Evolutionary conservation across 2,113 vertebrate genomes (phyloP).

Genomic region (Nannobrachium achirus): DNA sequence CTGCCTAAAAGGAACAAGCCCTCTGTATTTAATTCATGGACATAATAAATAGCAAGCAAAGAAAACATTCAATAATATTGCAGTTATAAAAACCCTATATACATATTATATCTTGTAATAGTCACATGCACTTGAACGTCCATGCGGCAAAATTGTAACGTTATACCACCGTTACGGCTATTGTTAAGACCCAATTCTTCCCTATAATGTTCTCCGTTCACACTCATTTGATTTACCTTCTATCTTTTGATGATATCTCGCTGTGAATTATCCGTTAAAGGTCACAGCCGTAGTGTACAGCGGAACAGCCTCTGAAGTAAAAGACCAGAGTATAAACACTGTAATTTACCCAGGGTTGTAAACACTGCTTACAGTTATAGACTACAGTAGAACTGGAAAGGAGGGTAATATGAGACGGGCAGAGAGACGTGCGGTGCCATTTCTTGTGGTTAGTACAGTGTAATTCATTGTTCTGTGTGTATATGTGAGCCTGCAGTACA

Average conservation of each 20-base stretch:
- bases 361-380: conserved; percentile 72
- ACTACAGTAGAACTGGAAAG: conserved; percentile 26
- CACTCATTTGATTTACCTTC: not conserved
- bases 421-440: conserved; percentile 37
- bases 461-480: not conserved
- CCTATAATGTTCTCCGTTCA: not conserved
- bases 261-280: conserved; percentile 35
- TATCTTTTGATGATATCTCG: not conserved
- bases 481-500: no score
- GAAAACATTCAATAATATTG: no score
- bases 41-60: no score
- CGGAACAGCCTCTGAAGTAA: not conserved
- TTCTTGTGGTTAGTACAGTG: not conserved
- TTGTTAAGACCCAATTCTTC: not conserved
- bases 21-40: no score
- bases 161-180: no score
- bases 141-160: no score
- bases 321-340: conserved; percentile 41
- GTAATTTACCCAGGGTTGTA: conserved; percentile 65
- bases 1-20: no score
- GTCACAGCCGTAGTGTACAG: conserved; percentile 16
- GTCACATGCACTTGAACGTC: no score
- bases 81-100: no score
- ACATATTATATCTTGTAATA: no score
- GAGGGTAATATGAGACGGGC: conserved; percentile 58